Evolutionary conservation across 2,888 invertebrate species (phyloP).

Genomic region (Zhuqinia jingwanae): DNA sequence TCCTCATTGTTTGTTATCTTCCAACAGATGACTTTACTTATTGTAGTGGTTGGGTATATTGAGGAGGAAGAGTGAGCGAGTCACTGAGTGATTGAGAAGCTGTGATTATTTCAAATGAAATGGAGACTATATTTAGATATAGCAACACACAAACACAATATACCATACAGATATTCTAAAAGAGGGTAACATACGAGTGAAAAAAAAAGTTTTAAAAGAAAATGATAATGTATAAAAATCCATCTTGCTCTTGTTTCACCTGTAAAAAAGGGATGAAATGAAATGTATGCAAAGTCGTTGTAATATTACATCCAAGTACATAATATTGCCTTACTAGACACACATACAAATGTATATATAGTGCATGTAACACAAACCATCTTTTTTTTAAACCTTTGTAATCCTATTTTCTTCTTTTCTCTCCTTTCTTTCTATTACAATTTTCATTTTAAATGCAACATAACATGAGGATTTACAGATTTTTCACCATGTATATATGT

Average conservation of each 20-base stretch:
- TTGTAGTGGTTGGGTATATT: too few relatives aligned
- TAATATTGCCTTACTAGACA: not conserved
- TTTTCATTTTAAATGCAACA: not conserved
- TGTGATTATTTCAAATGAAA: not conserved
- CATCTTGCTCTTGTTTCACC: not conserved
- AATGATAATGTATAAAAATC: slow-evolving; percentile 41
- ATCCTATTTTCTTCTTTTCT: slow-evolving; percentile 26
- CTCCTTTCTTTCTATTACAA: not conserved
- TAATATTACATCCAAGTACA: not conserved
- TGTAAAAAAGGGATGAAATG: not conserved
- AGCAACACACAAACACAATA: not conserved
- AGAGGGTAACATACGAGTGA: not conserved
- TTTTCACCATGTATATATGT: too few relatives aligned
- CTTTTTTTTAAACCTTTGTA: not conserved
- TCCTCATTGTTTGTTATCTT: too few relatives aligned
- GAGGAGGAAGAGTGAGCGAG: too few relatives aligned
- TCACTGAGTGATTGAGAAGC: slow-evolving; percentile 7
- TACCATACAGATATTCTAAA: not conserved
- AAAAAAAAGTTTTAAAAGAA: slow-evolving; percentile 27
- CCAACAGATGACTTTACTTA: slow-evolving; percentile 13
- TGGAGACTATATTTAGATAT: not conserved
- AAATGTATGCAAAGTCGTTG: not conserved
- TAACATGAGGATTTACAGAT: not conserved
- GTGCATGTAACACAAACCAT: not conserved
- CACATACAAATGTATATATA: not conserved